Base-by-base conservation (phyloP, 2,113 vertebrate species). In the Arenaria interpres region DNA sequence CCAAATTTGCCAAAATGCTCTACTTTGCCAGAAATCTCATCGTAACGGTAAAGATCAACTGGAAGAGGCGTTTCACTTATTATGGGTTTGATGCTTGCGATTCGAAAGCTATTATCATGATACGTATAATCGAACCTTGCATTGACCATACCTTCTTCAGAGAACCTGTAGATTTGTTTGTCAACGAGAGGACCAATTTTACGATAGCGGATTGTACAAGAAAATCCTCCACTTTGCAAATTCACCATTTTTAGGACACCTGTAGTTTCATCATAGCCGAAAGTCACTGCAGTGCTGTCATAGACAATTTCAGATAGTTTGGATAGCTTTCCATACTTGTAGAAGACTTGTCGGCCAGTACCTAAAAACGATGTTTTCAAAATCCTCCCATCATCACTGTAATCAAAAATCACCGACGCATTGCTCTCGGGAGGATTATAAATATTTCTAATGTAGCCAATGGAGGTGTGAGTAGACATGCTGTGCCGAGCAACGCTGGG, bases 1-100 rank as follows among this genome's bases (percentile, higher is more conserved):
- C 99, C 99, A 4, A 99, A 99, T 98, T 99, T 99, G 89, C 99
- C 99, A 77, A 99, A 99, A 97, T 99, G 99, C 85, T 99, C 99
- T 84, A 99, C 99, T 98, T 99, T 99, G 92, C 99, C 99, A 10
- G 99, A 99, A 96, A 99, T 99, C 98, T 99, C 99, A 11, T 99
- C 99, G 0, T 99, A 99, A 93, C 99, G 98, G 97, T 99, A 99
- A 62, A 99, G 98, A 96, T 99, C 99, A 17, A 99, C 99, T 0
- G 99, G 99, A 67, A 99, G 99, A 11, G 99, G 99, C 0, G 99
- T 99, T 98, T 99, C 99, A 20, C 99, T 99, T 95, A 99, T 99
- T 89, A 99, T 99, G 0, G 99, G 99, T 89, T 99, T 99, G 98
- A 99, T 99, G 98, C 99, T 99, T 28, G 99, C 99, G 2, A 99